Base-by-base conservation (phyloP, 2,113 vertebrate species). In the Progne subis region DNA sequence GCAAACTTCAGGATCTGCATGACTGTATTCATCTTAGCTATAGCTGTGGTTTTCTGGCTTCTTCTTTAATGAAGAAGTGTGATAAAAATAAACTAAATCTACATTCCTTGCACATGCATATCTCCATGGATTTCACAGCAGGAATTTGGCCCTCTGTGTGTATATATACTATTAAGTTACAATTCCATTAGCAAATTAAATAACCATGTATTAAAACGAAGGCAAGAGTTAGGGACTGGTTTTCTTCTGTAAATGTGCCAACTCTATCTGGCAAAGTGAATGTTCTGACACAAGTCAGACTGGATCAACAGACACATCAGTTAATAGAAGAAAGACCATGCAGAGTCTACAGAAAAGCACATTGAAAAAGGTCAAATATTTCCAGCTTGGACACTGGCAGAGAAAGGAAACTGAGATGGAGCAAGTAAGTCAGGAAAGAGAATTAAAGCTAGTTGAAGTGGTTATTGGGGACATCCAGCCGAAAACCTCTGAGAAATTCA, bases 161-260 rank as follows among this genome's bases (percentile, higher is more conserved):
- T 91, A 65, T 93, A 85, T 77, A 55, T 70, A 55, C 55, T 79
- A 86, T 91, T 95, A 82, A 89, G 64, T 79, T 94, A 65, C 8
- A 9, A 85, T 92, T 96, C 87, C 85, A 93, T 97, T 96, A 97
- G 85, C 59, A 94, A 96, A 91, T 96, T 92, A 96, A 97, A 96
- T 92, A 95, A 70, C 56, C 43, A 32, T 41, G 4, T 63, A 88
- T 92, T 93, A 80, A 90, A 90, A 78, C 0, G 47, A 90, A 88
- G 37, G 44, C 72, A 92, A 67, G 72, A 86, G 11, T 67, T 80
- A 78, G 44, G 52, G 71, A 75, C 79, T 96, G 88, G 17, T 93
- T 95, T 96, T 92, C 60, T 92, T 91, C 80, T 95, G 69, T 91
- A 86, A 64, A 76, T 91, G 70, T 95, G 80, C 76, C 85, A 94